Percentiles rank a stretch among this genome's conserved stretches.
These are phyloP conservation scores for Microplitis demolitor DNA, from an alignment of 1,140 invertebrate genomes.

Conservation along the genomic window DNA sequence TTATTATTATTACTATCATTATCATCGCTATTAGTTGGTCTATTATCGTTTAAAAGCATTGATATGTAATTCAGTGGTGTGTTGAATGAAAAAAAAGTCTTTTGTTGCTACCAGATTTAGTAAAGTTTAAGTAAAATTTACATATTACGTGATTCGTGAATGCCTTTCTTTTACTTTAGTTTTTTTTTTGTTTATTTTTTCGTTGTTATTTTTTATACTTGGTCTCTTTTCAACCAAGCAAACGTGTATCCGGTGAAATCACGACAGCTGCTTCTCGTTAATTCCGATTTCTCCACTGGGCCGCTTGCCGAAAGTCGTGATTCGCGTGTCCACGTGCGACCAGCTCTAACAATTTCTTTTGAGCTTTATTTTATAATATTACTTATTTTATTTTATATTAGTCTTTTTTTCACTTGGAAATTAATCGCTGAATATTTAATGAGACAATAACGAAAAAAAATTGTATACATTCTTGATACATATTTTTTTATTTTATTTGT, in stretches of 20 bases:
- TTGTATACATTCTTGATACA: no score
- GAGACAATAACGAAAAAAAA: no score
- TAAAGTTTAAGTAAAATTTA: neutral
- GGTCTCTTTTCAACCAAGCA: neutral
- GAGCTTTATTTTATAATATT: neutral
- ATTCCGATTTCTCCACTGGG: constrained; percentile 21
- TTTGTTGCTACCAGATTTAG: neutral
- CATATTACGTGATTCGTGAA: neutral
- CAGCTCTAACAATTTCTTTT: neutral
- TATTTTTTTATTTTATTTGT: no score
- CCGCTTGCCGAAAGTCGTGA: constrained; percentile 12
- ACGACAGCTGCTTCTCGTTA: constrained; percentile 27
- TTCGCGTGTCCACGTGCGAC: constrained; percentile 12
- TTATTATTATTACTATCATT: neutral
- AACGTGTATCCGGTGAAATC: constrained; percentile 26
- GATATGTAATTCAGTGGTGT: neutral
- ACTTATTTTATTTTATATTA: neutral
- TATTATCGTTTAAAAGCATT: no score
- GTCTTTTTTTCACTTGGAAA: neutral
- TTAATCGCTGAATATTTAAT: neutral
- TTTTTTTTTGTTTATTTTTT: neutral
- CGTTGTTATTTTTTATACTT: constrained; percentile 7
- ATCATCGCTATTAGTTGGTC: neutral
- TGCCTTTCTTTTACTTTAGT: neutral
- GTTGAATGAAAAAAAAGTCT: neutral